Evolutionary conservation across 2,113 vertebrate genomes (phyloP), one percentile per base, ranked within the genome.

Genomic region (Apaloderma vittatum): DNA sequence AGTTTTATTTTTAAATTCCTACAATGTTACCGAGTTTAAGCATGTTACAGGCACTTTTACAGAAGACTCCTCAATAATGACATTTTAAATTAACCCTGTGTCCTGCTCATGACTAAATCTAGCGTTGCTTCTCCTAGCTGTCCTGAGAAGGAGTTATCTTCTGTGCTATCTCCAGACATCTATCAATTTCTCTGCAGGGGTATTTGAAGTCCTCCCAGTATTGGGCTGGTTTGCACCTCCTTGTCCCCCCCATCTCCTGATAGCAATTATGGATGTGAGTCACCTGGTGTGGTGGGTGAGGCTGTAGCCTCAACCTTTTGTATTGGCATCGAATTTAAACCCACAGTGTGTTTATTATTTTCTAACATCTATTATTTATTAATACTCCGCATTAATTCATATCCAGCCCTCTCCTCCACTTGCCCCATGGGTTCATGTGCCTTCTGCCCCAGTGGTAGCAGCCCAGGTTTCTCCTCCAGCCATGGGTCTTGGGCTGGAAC

Each of bases 1-100:
- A 9, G 37, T 30, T 71, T 85, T 87, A 88, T 92, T 92, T 96
- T 92, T 72, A 62, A 83, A 88, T 59, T 30, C 70, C 58, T 65
- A 23, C 77, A 71, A 27, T 32, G 45, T 75, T 72, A 43, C 66
- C 0, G 8, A 85, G 29, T 75, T 81, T 26, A 30, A 94, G 59
- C 16, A 32, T 12, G 0, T 61, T 5, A 26, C 14, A 37, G 83
- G 23, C 12, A n/a, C 37, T 78, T 93, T 84, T 40, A 46, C 2
- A 55, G 46, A 81, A 68, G 20, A 8, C 26, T 27, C 14, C 67
- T 70, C 83, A 86, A 24, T 23, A 49, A 45, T 10, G 46, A 32
- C 16, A 11, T 59, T 77, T 81, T 34, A 68, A 72, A 92, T 62
- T 4, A 80, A 30, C 54, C n/a, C 54, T 2, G n/a, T 84, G 87